These are phyloP conservation scores for Jaculus jaculus DNA, from an alignment of 2,113 vertebrate genomes.

Conservation along the genomic window DNA sequence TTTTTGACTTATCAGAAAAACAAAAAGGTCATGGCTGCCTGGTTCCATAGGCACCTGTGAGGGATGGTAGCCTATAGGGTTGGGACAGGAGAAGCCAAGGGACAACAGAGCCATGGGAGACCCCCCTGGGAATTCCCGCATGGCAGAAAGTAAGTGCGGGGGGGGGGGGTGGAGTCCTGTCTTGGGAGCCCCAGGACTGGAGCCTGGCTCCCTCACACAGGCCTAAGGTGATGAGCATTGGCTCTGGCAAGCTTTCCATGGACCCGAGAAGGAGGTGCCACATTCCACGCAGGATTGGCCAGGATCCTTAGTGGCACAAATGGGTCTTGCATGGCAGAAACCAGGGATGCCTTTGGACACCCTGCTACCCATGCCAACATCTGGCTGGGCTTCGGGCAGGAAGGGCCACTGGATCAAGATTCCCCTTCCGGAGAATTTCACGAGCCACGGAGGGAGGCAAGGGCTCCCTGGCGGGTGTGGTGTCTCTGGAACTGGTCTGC, in stretches of 20 bases:
- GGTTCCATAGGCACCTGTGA: neutral
- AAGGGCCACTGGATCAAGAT: neutral
- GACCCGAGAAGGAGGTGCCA: rapidly evolving
- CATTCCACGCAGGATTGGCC: rapidly evolving
- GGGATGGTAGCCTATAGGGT: too few relatives aligned
- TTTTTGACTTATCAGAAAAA: too few relatives aligned
- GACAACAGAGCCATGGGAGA: rapidly evolving
- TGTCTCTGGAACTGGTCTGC: neutral
- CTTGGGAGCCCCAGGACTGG: rapidly evolving
- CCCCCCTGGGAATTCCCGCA: neutral
- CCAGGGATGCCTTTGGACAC: neutral
- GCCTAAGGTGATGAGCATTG: rapidly evolving
- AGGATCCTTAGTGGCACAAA: rapidly evolving
- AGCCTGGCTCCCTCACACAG: rapidly evolving
- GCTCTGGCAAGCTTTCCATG: rapidly evolving
- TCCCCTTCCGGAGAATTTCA: neutral
- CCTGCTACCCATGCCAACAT: rapidly evolving
- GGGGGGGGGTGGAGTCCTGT: too few relatives aligned
- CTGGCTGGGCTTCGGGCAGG: neutral
- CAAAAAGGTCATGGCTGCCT: too few relatives aligned
- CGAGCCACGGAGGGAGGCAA: neutral
- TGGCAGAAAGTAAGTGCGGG: neutral
- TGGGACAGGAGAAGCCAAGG: neutral
- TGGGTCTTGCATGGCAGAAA: neutral
- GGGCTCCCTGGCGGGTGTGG: neutral